Evolutionary conservation across 2,113 vertebrate species (phyloP), one percentile per base, ranked within the genome.

Genomic region (Nerophis lumbriciformis): DNA sequence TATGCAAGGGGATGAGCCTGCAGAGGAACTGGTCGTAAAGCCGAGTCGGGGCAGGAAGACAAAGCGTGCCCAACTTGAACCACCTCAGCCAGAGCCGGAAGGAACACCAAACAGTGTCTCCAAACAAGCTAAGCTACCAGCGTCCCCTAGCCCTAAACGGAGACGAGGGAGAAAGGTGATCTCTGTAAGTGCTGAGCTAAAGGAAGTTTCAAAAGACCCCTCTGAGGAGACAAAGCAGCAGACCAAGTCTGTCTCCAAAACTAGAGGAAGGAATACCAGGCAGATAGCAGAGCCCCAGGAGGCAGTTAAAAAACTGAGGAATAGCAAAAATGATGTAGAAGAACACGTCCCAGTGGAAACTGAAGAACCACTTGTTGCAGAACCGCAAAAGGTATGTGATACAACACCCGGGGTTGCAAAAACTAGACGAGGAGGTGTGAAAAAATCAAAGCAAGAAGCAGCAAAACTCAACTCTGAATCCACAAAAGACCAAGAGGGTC

Each of bases 91-190:
- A 15, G 53, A 65, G 37, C 48, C 54, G n/a, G 61, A 53, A 54
- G 58, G 16, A 4, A 28, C 5, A 36, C 5, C 5, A 1, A 47
- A 48, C 21, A 11, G 2, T 52, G 51, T 52, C 21, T 9, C 42
- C 2, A 15, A 14, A 54, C 50, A 71, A 6, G 15, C 52, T 36
- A 47, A 77, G 3, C 59, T 57, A 28, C 19, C 60, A 3, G 4
- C 15, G 38, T 8, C 66, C 6, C 4, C 51, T 19, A 6, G 12
- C 60, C 71, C 21, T 19, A 77, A 74, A 69, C 48, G 65, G 12
- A 80, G 12, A 61, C 77, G 84, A 65, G 83, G 83, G 8, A 83
- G 73, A 55, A 77, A 73, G 60, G 3, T 6, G 0, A 81, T 68
- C 61, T 1, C 36, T 19, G 63, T 69, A n/a, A 9, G 53, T 11